phyloP scores from a whole-genome alignment of 2,113 vertebrate genomes.

The Lutjanus erythropterus region DNA sequence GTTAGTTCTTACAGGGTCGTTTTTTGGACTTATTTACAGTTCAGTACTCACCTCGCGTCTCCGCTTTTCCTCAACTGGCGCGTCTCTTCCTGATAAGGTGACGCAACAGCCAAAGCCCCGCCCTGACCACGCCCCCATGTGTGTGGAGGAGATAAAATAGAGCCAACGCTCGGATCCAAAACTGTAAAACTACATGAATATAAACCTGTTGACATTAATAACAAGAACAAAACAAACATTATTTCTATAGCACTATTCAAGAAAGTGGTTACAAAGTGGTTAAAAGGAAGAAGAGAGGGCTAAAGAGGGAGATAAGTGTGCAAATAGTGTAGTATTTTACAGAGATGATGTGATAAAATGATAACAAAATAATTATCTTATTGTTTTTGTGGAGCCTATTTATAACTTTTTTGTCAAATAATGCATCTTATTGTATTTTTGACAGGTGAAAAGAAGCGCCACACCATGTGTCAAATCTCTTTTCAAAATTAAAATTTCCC shows the following conservation, averaged over 20 bases:
- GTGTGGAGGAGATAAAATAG: slow-evolving; percentile 55
- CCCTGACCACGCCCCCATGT: slow-evolving; percentile 61
- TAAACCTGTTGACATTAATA: not conserved
- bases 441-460: too few relatives aligned
- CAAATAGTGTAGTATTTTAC: too few relatives aligned
- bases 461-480: too few relatives aligned
- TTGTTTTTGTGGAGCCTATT: too few relatives aligned
- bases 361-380: too few relatives aligned
- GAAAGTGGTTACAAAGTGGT: not conserved
- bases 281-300: not conserved
- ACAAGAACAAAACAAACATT: not conserved
- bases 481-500: too few relatives aligned
- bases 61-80: not conserved
- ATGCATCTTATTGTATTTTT: too few relatives aligned
- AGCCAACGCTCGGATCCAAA: not conserved
- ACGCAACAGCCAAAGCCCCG: slow-evolving; percentile 57
- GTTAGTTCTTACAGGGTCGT: fast-evolving
- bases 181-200: too few relatives aligned
- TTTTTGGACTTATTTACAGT: not conserved
- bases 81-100: slow-evolving; percentile 69
- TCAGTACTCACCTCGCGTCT: not conserved
- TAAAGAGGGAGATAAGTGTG: too few relatives aligned
- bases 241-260: not conserved
- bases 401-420: too few relatives aligned
- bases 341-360: too few relatives aligned